Evolutionary conservation across 2,113 vertebrate species (phyloP).

Genomic region (Corythoichthys intestinalis): DNA sequence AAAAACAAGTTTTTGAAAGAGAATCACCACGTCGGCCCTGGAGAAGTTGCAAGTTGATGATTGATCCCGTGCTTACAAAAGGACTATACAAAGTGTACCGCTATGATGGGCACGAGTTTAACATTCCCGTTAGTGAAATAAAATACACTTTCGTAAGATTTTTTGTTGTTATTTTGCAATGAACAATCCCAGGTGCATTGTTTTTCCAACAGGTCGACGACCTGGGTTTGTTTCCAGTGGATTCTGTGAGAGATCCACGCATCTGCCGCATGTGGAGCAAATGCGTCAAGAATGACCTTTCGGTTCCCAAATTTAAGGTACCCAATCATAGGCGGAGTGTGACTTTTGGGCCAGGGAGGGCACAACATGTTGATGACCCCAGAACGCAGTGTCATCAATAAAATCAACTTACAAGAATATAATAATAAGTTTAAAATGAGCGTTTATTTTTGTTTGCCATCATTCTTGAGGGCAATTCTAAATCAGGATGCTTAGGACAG

Average conservation of each 20-base stretch:
- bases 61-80: slow-evolving; percentile 89
- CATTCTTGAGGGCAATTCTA: too few relatives aligned
- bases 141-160: not conserved
- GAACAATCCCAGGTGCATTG: not conserved
- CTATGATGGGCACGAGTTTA: slow-evolving; percentile 91
- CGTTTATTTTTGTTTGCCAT: too few relatives aligned
- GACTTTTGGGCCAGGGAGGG: too few relatives aligned
- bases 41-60: slow-evolving; percentile 96
- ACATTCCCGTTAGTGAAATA: slow-evolving; percentile 80
- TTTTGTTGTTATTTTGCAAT: not conserved
- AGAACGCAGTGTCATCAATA: too few relatives aligned
- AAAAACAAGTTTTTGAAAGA: slow-evolving; percentile 76
- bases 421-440: too few relatives aligned
- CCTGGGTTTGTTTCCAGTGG: slow-evolving; percentile 86
- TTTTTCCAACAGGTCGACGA: slow-evolving; percentile 71
- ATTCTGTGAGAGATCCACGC: slow-evolving; percentile 86
- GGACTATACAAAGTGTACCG: slow-evolving; percentile 92
- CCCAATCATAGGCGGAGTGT: too few relatives aligned
- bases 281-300: slow-evolving; percentile 80
- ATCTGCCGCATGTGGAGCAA: slow-evolving; percentile 92
- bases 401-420: too few relatives aligned
- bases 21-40: slow-evolving; percentile 85
- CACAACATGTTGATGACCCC: too few relatives aligned
- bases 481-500: too few relatives aligned
- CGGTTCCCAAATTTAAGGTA: slow-evolving; percentile 92